Conservation (phyloP, 2,113 vertebrate species). For the Atlantisia rogersi region DNA sequence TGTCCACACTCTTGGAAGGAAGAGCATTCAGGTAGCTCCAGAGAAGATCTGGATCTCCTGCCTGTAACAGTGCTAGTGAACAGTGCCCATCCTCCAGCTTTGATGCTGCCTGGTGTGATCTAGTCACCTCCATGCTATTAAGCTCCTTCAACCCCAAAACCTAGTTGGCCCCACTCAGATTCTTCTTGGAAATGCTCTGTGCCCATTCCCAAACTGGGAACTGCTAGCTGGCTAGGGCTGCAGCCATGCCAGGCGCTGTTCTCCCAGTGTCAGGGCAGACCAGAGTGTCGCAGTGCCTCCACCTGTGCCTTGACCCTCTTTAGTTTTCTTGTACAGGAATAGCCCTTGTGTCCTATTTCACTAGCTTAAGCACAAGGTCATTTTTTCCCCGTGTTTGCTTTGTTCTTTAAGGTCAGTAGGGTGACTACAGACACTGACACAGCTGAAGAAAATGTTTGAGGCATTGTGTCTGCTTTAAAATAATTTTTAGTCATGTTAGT, state of each 20-base stretch:
- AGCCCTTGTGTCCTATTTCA: constrained; percentile 35
- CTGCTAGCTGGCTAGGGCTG: neutral
- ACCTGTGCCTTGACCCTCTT: neutral
- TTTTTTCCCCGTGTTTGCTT: neutral
- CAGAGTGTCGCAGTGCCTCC: neutral
- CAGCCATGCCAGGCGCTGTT: neutral
- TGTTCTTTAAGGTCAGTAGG: neutral
- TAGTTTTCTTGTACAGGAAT: constrained; percentile 4
- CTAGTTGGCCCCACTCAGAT: neutral
- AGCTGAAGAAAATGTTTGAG: neutral
- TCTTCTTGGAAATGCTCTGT: neutral
- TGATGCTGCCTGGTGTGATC: neutral
- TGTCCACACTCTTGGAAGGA: neutral
- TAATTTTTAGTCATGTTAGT: neutral
- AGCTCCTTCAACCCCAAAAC: neutral
- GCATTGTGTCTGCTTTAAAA: neutral
- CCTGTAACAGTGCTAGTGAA: neutral
- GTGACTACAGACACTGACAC: neutral
- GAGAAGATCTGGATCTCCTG: neutral
- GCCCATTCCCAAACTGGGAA: neutral
- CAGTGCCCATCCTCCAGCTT: neutral
- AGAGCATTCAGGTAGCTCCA: neutral
- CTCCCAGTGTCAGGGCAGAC: neutral
- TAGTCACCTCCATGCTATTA: neutral
- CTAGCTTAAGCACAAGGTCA: constrained; percentile 6